Base-by-base conservation (phyloP, 1,140 invertebrate species). In the Frieseomelitta varia region DNA sequence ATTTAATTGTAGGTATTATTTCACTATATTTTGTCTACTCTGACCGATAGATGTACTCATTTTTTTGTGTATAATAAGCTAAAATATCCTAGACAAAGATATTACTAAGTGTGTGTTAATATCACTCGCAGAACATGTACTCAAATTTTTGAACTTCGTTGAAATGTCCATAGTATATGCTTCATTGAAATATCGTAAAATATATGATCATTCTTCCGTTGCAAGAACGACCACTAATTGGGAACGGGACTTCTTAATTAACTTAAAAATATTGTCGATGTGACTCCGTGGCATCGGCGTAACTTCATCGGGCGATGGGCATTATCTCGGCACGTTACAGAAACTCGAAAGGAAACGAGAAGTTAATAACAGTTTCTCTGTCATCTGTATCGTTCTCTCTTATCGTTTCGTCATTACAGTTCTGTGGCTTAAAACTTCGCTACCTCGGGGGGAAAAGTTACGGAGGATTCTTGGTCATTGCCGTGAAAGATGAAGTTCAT, bases 351-450 rank as follows among this genome's bases (percentile, higher is more conserved):
- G 63, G 63, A 69, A 76, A 69, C 67, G 80, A 80, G 87, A 85
- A 85, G 89, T 87, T 90, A 90, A 89, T 88, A 90, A 81, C 83
- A 87, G 79, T 89, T 87, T 86, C 85, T 86, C 39, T 68, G 67
- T 61, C 55, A 39, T 51, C 39, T 63, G 61, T 80, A 89, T 79
- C 81, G 65, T 80, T 27, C 71, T 53, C 68, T 78, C 91, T 92
- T 92, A 93, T 91, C 92, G 91, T 90, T 87, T 84, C 83, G 87
- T 90, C 90, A 91, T 92, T 92, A 91, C 86, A 91, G 89, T 91
- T 89, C 88, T 58, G 85, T 75, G 82, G 90, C 90, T 90, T 86
- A 85, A 85, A 90, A 90, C 90, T 92, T 92, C 86, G 69, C 85
- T 85, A 83, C 71, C 72, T 47, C 39, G 39, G 79, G 39, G 79